Evolutionary conservation across 2,113 vertebrate species (phyloP).

Genomic region (Phalacrocorax brasilianus): DNA sequence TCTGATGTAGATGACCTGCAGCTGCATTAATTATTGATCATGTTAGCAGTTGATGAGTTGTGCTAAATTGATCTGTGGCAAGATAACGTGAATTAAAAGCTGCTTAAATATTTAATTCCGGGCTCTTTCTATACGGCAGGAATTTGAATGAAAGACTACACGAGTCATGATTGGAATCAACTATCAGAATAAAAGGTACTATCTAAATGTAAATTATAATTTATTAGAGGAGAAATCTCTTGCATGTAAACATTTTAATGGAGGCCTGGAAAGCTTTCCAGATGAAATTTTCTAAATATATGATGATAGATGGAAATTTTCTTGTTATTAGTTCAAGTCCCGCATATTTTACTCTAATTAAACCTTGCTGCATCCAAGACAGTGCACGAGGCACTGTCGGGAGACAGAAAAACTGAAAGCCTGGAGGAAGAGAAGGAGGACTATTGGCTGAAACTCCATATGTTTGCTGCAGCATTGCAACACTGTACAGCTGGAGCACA

Average conservation of each 20-base stretch:
- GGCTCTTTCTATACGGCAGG: not conserved
- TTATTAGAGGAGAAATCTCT: not conserved
- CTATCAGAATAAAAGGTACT: not conserved
- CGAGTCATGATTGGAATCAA: not conserved
- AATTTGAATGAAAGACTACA: not conserved
- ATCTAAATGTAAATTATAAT: not conserved
- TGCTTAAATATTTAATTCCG: constrained; percentile 3
- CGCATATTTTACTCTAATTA: not conserved
- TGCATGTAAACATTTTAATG: not conserved
- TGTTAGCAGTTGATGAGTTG: constrained; percentile 13
- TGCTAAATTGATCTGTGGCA: constrained; percentile 37
- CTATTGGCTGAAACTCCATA: constrained; percentile 18
- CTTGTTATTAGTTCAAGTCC: not conserved
- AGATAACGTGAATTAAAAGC: constrained; percentile 50
- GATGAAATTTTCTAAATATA: not conserved
- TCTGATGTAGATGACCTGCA: not conserved
- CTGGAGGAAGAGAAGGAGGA: not conserved
- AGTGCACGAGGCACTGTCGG: not conserved
- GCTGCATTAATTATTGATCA: constrained; percentile 39
- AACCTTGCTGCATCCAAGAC: not conserved
- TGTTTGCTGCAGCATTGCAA: constrained; percentile 14
- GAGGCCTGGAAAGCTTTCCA: not conserved
- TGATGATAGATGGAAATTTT: not conserved
- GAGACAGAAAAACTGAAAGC: not conserved
- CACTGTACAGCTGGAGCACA: constrained; percentile 48